Conservation (phyloP, 2,113 vertebrate species). For the Ptychochromis oligacanthus region DNA sequence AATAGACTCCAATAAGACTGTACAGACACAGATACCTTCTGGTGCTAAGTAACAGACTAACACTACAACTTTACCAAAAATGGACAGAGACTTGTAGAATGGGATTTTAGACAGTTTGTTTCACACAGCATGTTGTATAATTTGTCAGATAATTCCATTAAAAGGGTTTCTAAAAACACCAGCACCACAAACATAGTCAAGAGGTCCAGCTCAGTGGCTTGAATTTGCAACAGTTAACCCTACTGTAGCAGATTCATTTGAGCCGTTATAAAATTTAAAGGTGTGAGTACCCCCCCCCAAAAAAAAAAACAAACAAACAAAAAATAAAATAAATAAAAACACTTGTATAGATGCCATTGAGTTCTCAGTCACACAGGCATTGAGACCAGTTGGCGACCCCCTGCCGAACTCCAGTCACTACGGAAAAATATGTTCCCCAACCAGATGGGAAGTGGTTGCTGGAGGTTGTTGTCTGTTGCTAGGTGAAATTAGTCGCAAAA, state of each 20-base stretch:
- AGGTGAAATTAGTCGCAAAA: too few relatives aligned
- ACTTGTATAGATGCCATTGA: too few relatives aligned
- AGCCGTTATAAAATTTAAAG: background rate
- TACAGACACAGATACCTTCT: rapidly evolving
- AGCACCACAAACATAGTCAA: background rate
- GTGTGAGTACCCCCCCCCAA: too few relatives aligned
- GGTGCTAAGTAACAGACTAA: rapidly evolving
- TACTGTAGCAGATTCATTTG: background rate
- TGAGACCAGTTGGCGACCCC: too few relatives aligned
- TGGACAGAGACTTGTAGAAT: background rate
- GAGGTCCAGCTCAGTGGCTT: background rate
- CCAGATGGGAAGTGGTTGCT: too few relatives aligned
- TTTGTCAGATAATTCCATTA: background rate
- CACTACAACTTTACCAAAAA: background rate
- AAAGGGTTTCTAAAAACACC: background rate
- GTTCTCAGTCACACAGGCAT: background rate
- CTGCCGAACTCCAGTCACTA: too few relatives aligned
- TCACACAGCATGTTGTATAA: background rate
- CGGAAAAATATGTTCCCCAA: too few relatives aligned
- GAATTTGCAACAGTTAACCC: background rate
- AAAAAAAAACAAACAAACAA: too few relatives aligned
- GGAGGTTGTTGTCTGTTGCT: too few relatives aligned
- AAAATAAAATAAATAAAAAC: too few relatives aligned
- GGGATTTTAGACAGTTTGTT: background rate
- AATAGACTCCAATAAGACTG: background rate